Base-by-base conservation (phyloP, 2,797 vertebrate genomes). In the Eulemur coronatus region DNA sequence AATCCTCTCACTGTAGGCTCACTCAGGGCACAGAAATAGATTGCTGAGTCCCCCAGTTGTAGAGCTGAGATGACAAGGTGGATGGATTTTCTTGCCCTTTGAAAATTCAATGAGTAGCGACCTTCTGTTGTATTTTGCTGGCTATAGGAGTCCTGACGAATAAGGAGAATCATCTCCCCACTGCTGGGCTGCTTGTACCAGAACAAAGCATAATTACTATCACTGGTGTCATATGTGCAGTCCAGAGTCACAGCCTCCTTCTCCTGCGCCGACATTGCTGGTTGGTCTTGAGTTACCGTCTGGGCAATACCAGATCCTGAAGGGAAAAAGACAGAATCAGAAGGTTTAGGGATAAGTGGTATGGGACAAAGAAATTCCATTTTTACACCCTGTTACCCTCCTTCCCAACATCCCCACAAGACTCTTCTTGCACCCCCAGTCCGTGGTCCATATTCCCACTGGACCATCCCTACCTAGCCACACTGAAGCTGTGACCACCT, bases 131-230 rank as follows among this genome's bases (percentile, higher is more conserved):
- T 55, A 63, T 87, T 97, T 80, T 96, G 11, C 61, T 88, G 4
- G 8, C 24, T 88, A 7, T 94, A 50, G 28, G 93, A 85, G 8
- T 61, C 59, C 15, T 65, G 87, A 55, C 0, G 18, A 69, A 97
- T 78, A 38, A 97, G 85, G 4, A 95, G 10, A 78, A 73, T 94
- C 35, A 94, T 93, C 4, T 43, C 63, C 20, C 87, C 43, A 7
- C 41, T 84, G 26, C 65, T 70, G n/a, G 41, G 55, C 28, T 98
- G 96, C 70, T 95, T 97, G 84, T 96, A 97, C 95, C 97, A 97
- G 63, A 84, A 59, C 0, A 97, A 50, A 65, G 1, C 2, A 1
- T 94, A 92, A 65, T 0, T 2, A 24, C 0, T 0, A 0, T 0
- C 6, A 43, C 4, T 84, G 9, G 65, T 93, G 3, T 79, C 92